Base-by-base conservation (phyloP, 2,888 invertebrate genomes). In the Papilio elwesi region DNA sequence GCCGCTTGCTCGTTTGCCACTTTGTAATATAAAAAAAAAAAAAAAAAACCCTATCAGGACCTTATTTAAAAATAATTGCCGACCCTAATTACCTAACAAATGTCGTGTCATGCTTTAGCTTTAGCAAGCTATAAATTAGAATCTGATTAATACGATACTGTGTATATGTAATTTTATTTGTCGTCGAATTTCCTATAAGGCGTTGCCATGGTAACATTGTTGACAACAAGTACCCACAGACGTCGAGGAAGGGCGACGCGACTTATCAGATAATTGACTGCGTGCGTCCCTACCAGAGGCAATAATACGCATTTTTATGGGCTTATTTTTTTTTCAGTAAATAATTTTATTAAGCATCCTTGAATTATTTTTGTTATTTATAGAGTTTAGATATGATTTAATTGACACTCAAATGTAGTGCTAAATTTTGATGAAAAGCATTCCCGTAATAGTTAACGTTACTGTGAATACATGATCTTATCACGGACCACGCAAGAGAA, bases 231-330 rank as follows among this genome's bases (percentile, higher is more conserved):
- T 73, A 65, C 76, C 63, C 67, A 74, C 71, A 66, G 74, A 77
- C 75, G 76, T 66, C 76, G 80, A 74, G 74, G 77, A 76, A 76
- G 79, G 78, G 81, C 80, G 83, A 84, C 85, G 82, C 81, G 80
- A 80, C 88, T 90, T 91, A 91, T 91, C 91, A 89, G 88, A 91
- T 91, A 91, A 91, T 91, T 89, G 89, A 85, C 83, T 88, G 85
- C 71, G 67, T 88, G 85, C 74, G 66, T 67, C 71, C 71, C n/a
- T 26, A 11, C 48, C 6, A 51, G n/a, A 47, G 70, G 65, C 57
- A 66, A 71, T 66, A 53, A 47, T 43, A 64, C 16, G n/a, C 43
- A n/a, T 15, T 43, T 62, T 15, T 43, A 62, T 43, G 59, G 15
- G 38, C 38, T 38, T 7, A 59, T 43, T 59, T 59, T 59, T 12